Percentiles rank a stretch among this genome's conserved stretches.
Evolutionary conservation across 2,113 vertebrate genomes (phyloP).

Genomic region (Glaucomys volans): DNA sequence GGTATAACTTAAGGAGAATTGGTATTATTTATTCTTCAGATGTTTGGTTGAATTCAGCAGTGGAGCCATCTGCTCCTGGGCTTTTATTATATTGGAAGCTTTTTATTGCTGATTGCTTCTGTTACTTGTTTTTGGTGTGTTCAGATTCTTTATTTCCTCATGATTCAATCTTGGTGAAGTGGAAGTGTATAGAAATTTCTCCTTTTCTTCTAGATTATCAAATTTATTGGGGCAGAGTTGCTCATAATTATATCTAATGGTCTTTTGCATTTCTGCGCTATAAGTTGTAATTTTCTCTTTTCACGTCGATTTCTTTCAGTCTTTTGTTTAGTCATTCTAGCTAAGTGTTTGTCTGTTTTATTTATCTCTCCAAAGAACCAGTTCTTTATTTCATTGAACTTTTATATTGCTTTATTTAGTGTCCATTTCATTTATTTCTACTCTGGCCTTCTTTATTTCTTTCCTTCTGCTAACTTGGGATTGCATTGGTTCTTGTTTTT

Average conservation of each 20-base stretch:
- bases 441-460: neutral
- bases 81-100: too few species aligned
- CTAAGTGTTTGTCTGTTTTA: neutral
- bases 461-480: neutral
- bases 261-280: neutral
- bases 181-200: neutral
- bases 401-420: neutral
- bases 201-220: neutral
- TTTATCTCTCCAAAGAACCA: neutral
- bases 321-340: too few species aligned
- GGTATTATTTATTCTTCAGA: too few species aligned
- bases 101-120: too few species aligned
- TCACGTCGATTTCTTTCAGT: neutral
- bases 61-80: too few species aligned
- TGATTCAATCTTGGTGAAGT: neutral
- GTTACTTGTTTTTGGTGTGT: too few species aligned
- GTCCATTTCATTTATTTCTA: neutral
- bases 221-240: too few species aligned
- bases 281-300: neutral
- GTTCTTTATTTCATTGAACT: neutral
- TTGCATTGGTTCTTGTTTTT: neutral
- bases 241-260: too few species aligned
- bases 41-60: too few species aligned
- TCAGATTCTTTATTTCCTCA: neutral
- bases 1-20: too few species aligned